Base-by-base conservation (phyloP, 1,140 invertebrate species). In the Atta cephalotes region DNA sequence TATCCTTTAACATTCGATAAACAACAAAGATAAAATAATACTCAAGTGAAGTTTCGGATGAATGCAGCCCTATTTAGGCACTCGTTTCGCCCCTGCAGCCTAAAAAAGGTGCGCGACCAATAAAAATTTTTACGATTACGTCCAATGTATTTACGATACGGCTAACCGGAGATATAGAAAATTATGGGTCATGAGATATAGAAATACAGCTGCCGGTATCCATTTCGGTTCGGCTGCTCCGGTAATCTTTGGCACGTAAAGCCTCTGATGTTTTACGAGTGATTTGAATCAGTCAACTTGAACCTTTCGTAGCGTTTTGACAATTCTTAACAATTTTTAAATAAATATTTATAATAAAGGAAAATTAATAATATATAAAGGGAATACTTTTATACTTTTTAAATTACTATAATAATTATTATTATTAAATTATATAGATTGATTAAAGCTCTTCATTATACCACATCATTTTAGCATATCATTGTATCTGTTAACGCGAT, bases 131-230 rank as follows among this genome's bases (percentile, higher is more conserved):
- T 84, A 76, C 39, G 80, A 63, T 84, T 62, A 82, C 56, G 56
- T 74, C 56, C 80, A 25, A 58, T 14, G 25, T 84, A 84, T 84
- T 76, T 84, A 84, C 70, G 80, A 51, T 62, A 84, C 28, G 35
- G 21, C 78, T 76, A 76, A 53, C 56, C 18, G 56, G 56, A 76
- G 58, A 62, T 84, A 84, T 76, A 74, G 80, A 76, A 74, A 84
- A 84, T 84, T 84, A 84, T 84, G 70, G 63, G 56, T 70, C 35
- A 74, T 62, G 49, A 62, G 68, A 84, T 74, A 84, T 63, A 84
- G 70, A 84, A 84, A 84, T 84, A 49, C n/a, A 62, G 56, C 51
- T 39, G 31, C 68, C 35, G n/a, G 25, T 45, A 45, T 14, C 25
- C 80, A 58, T 62, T 70, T 60, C 80, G 70, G 14, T 62, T 31